Percentiles rank a stretch among this genome's conserved stretches.
These are phyloP conservation scores for Acheta domesticus DNA, from an alignment of 2,888 invertebrate genomes.

Conservation along the genomic window DNA sequence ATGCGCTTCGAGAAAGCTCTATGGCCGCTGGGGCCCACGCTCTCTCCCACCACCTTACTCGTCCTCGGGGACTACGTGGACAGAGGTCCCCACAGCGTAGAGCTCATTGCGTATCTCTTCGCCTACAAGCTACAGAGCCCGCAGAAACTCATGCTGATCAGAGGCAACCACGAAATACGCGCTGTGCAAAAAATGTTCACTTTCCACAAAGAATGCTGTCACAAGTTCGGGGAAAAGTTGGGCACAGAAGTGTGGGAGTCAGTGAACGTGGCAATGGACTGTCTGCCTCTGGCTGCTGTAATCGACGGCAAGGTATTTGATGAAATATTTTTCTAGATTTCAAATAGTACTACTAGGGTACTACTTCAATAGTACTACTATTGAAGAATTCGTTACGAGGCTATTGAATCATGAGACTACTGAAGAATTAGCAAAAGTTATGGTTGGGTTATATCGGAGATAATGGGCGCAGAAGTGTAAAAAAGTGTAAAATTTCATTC, in stretches of 20 bases:
- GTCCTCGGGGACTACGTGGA: slow-evolving; percentile 78
- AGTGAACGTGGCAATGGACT: slow-evolving; percentile 68
- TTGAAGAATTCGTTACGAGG: no score
- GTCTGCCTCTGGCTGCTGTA: slow-evolving; percentile 67
- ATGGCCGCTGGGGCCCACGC: slow-evolving; percentile 64
- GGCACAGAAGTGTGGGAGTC: slow-evolving; percentile 66
- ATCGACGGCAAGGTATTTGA: slow-evolving; percentile 62
- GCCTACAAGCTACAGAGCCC: slow-evolving; percentile 68
- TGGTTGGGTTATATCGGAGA: no score
- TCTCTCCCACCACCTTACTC: slow-evolving; percentile 62
- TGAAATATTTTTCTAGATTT: slow-evolving; percentile 33
- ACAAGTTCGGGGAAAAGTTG: slow-evolving; percentile 63
- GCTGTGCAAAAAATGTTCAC: slow-evolving; percentile 70
- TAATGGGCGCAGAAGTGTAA: no score
- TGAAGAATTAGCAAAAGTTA: no score
- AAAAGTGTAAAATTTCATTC: no score
- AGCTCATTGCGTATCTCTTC: slow-evolving; percentile 67
- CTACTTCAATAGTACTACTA: no score
- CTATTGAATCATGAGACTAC: no score
- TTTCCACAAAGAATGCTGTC: slow-evolving; percentile 65
- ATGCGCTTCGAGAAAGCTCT: slow-evolving; percentile 64
- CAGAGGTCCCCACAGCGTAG: slow-evolving; percentile 64
- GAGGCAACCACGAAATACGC: slow-evolving; percentile 75
- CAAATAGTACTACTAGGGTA: no score
- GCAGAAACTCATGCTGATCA: slow-evolving; percentile 58